Percentiles rank a stretch among this genome's conserved stretches.
Evolutionary conservation across 2,797 vertebrate genomes (phyloP).

Genomic region (Pangasius macronema): DNA sequence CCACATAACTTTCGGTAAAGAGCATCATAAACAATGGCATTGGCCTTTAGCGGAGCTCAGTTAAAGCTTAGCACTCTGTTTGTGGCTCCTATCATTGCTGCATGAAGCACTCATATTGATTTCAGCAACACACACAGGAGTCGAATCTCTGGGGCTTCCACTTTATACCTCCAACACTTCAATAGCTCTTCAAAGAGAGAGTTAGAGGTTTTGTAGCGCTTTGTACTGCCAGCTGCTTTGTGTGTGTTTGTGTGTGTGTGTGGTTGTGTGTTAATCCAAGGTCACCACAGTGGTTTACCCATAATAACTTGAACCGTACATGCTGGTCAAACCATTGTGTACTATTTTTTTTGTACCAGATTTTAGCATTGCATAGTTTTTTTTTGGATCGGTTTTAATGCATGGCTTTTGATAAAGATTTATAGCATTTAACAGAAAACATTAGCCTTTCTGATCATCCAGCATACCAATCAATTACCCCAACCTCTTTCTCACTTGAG

Average conservation of each 20-base stretch:
- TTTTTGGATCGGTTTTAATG: neutral
- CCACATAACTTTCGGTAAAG: slow-evolving; percentile 46
- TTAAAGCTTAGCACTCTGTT: slow-evolving; percentile 52
- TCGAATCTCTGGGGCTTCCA: slow-evolving; percentile 54
- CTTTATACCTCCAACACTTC: slow-evolving; percentile 58
- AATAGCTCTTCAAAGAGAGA: slow-evolving; percentile 56
- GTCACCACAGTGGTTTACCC: slow-evolving; percentile 43
- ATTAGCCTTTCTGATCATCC: slow-evolving; percentile 33
- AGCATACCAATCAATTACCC: slow-evolving; percentile 29
- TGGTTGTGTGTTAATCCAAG: slow-evolving; percentile 46
- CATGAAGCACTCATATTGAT: slow-evolving; percentile 56
- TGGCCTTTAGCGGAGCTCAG: slow-evolving; percentile 42
- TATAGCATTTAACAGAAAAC: slow-evolving; percentile 29
- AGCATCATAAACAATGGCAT: slow-evolving; percentile 53
- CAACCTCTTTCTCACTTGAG: neutral
- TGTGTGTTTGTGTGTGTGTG: slow-evolving; percentile 45
- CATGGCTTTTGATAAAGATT: slow-evolving; percentile 26
- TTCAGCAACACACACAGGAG: slow-evolving; percentile 54
- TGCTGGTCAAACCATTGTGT: neutral
- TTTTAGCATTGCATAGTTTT: neutral
- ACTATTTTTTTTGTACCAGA: neutral
- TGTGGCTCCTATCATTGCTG: slow-evolving; percentile 53
- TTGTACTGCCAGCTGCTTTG: slow-evolving; percentile 49
- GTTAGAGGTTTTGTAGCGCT: slow-evolving; percentile 52
- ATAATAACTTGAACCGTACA: slow-evolving; percentile 29